Base-by-base conservation (phyloP, 92 coral and sea anemone species). In the Heliopora coerulea region DNA sequence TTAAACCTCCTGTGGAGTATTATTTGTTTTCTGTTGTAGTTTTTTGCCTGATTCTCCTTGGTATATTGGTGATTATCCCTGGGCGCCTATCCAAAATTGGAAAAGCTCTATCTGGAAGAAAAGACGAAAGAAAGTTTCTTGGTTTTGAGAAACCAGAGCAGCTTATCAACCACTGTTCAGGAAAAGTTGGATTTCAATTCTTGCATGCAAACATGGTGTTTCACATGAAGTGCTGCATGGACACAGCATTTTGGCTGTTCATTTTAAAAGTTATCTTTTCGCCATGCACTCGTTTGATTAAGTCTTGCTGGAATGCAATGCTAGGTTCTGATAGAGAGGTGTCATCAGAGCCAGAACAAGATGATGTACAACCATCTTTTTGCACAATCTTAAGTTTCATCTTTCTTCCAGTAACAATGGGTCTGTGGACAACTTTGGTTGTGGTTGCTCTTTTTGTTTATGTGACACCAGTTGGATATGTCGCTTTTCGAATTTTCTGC, bases 191-290 rank as follows among this genome's bases (percentile, higher is more conserved):
- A 19, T 95, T 95, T 75, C 99, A 95, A 58, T 90, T 95, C 61
- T 75, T 90, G 58, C 89, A 95, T 35, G 89, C 89, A 84, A 90
- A 90, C 80, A 95, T 95, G 96, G 87, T 90, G 34, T 95, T 95
- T 68, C 99, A 95, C 62, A 63, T 95, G 29, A 90, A 90, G 54
- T 86, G 91, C 49, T 79, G 82, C n/a, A 31, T 90, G 56, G 83
- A 61, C 68, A 46, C 82, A 14, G 66, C 82, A 49, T 95, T 90
- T 78, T 95, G 99, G 99, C 84, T 88, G 83, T 95, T 88, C 83
- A 68, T 83, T 19, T 79, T 88, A 68, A 54, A 87, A 23, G 83
- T 95, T 21, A 44, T 79, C 18, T 46, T 85, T 23, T 78, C 87
- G 56, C 99, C 99, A 7, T 70, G 77, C 32, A 28, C 49, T n/a